A percentile compares a stretch with the other conserved stretches of the same genome.
Evolutionary conservation across 2,113 vertebrate species (phyloP).

Genomic region (Synchiropus splendidus): DNA sequence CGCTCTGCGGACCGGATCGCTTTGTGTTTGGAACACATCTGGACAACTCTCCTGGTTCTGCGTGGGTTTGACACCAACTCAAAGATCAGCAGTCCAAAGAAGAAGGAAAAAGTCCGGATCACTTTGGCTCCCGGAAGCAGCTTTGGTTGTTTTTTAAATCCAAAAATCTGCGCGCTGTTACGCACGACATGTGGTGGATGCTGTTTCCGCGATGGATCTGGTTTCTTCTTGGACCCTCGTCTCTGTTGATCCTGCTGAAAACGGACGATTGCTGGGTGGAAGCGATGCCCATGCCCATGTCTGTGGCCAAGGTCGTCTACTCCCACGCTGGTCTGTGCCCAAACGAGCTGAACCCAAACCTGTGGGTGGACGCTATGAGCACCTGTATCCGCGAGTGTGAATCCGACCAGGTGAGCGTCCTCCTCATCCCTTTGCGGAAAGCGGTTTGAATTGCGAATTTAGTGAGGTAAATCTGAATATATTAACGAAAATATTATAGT

Average conservation of each 20-base stretch:
- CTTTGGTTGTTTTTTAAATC: too few species aligned
- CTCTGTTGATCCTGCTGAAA: conserved; percentile 61
- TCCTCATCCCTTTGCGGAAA: too few species aligned
- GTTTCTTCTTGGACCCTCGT: conserved; percentile 70
- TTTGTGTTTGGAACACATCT: too few species aligned
- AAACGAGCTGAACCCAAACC: conserved; percentile 97
- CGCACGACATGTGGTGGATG: conserved; percentile 74
- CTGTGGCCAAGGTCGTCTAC: conserved; percentile 80
- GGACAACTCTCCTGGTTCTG: too few species aligned
- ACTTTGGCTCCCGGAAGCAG: too few species aligned
- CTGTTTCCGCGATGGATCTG: conserved; percentile 72
- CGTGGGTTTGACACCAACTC: too few species aligned
- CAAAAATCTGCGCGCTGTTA: conserved; percentile 7
- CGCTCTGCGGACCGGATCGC: too few species aligned
- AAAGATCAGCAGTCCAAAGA: too few species aligned
- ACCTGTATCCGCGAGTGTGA: conserved; percentile 93
- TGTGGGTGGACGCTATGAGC: conserved; percentile 98
- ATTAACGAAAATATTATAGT: too few species aligned
- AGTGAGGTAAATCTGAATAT: too few species aligned
- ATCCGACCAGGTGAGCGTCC: conserved; percentile 81
- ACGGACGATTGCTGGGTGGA: conserved; percentile 42
- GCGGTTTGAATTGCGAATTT: too few species aligned
- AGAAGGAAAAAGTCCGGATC: too few species aligned
- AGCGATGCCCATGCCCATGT: conserved; percentile 71
- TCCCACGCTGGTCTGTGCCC: conserved; percentile 95